phyloP scores from a whole-genome alignment of 2,888 invertebrate genomes.

The Drosophila infuscata region DNA sequence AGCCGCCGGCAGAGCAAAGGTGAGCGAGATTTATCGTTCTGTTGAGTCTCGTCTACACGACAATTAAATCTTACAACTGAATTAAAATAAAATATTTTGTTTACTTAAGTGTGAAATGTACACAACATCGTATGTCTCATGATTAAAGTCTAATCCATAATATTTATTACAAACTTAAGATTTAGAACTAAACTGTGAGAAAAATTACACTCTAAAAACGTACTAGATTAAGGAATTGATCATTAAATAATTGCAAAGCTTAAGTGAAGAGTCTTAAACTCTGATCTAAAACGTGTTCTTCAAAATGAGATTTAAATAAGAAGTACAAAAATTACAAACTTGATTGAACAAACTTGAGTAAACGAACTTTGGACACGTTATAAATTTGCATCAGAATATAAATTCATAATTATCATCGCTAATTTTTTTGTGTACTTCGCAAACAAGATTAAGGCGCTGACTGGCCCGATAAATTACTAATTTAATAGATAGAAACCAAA shows the following conservation, averaged over 20 bases:
- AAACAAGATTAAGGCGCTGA: background rate
- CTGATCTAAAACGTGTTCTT: background rate
- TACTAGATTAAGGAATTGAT: background rate
- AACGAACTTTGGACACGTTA: background rate
- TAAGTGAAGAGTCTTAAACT: background rate
- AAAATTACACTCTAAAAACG: background rate
- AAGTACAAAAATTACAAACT: background rate
- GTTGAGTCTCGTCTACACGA: slow-evolving; percentile 13
- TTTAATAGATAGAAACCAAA: background rate
- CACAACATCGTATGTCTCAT: background rate
- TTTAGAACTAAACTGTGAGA: background rate
- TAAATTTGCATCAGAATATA: background rate
- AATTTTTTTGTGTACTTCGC: too few relatives aligned
- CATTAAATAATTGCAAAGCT: background rate
- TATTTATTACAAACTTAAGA: background rate
- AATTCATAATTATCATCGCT: too few relatives aligned
- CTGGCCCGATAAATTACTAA: background rate
- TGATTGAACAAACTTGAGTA: background rate
- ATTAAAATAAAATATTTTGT: background rate
- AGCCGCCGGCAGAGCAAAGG: slow-evolving; percentile 14
- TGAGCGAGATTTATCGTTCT: slow-evolving; percentile 17
- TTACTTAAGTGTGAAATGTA: background rate
- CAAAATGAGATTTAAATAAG: background rate
- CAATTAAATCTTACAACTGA: background rate
- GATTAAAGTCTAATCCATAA: background rate